These are phyloP conservation scores for Tragopan temminckii DNA, from an alignment of 2,797 vertebrate genomes.

Conservation along the genomic window DNA sequence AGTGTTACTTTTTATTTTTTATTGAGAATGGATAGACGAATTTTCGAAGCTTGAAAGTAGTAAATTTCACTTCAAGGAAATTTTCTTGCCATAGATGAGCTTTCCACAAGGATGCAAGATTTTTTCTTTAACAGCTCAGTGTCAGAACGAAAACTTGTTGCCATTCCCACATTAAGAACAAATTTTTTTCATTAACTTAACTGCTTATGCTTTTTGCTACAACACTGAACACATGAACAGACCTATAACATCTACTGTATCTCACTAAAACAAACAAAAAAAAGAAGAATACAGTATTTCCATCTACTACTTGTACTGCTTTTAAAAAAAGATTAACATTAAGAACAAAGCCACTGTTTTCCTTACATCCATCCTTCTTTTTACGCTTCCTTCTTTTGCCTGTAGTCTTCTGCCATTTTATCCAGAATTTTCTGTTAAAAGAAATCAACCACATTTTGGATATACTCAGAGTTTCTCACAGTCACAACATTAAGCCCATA, in stretches of 20 bases:
- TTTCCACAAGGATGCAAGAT: slow-evolving; percentile 73
- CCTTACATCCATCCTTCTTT: slow-evolving; percentile 70
- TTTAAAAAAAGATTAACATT: slow-evolving; percentile 84
- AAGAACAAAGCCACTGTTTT: slow-evolving; percentile 83
- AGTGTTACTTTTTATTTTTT: slow-evolving; percentile 77
- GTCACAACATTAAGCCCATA: neutral
- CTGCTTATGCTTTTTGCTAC: slow-evolving; percentile 76
- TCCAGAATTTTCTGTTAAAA: slow-evolving; percentile 84
- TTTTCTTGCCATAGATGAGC: slow-evolving; percentile 64
- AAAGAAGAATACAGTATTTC: slow-evolving; percentile 79
- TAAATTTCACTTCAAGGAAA: slow-evolving; percentile 59
- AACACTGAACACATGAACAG: slow-evolving; percentile 85
- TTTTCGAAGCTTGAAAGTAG: slow-evolving; percentile 74
- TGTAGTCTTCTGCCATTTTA: slow-evolving; percentile 85
- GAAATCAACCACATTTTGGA: neutral
- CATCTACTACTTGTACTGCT: slow-evolving; percentile 80
- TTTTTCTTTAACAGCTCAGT: slow-evolving; percentile 68
- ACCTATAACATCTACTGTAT: slow-evolving; percentile 79
- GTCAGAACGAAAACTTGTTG: slow-evolving; percentile 73
- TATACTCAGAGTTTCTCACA: neutral
- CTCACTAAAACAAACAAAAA: slow-evolving; percentile 80
- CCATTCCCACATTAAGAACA: slow-evolving; percentile 77
- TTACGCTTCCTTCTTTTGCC: slow-evolving; percentile 83
- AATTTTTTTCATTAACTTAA: slow-evolving; percentile 81
- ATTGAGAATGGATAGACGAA: slow-evolving; percentile 81